These are phyloP conservation scores for Condylura cristata DNA, from an alignment of 2,113 vertebrate genomes.

Conservation along the genomic window DNA sequence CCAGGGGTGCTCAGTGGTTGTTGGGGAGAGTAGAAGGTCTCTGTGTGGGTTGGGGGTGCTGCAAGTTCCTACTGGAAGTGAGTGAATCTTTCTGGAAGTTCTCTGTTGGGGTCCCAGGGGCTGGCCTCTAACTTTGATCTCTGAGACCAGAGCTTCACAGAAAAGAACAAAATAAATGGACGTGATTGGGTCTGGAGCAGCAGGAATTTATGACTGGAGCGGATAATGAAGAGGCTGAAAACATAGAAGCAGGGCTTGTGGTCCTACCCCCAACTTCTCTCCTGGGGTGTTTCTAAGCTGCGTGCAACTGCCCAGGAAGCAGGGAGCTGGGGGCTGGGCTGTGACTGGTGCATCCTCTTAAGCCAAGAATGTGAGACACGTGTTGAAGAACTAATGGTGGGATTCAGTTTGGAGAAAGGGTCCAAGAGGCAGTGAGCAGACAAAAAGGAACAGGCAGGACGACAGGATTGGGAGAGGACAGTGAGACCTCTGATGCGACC, in stretches of 20 bases:
- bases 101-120: not conserved
- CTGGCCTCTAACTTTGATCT: constrained; percentile 65
- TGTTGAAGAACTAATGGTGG: not conserved
- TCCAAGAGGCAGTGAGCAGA: not conserved
- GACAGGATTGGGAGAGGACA: too few species aligned
- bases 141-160: constrained; percentile 45
- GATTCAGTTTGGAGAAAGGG: not conserved
- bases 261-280: not conserved
- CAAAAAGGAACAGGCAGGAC: not conserved
- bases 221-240: constrained; percentile 32
- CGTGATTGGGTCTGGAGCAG: not conserved
- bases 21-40: not conserved
- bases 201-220: constrained; percentile 43
- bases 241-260: not conserved
- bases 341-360: not conserved
- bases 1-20: not conserved
- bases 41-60: not conserved
- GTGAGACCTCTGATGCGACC: not conserved
- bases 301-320: not conserved
- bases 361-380: not conserved
- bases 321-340: not conserved
- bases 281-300: not conserved
- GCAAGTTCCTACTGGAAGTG: constrained; percentile 36
- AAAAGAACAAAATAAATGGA: not conserved
- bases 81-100: constrained; percentile 55